Base-by-base conservation (phyloP, 2,888 invertebrate genomes). In the Eupelmus urozonus region DNA sequence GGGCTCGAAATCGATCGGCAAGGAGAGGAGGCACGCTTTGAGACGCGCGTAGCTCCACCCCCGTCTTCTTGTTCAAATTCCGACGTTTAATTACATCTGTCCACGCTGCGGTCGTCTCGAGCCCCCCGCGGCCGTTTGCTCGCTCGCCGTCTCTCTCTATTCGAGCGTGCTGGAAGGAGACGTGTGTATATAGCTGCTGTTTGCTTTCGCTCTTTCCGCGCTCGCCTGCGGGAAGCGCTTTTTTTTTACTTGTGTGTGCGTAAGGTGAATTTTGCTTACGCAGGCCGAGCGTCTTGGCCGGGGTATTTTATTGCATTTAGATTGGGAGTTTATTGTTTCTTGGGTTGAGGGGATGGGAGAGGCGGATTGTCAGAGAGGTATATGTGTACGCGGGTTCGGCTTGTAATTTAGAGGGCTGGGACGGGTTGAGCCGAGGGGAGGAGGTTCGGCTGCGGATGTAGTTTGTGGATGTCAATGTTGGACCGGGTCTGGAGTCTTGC, bases 11-110 rank as follows among this genome's bases (percentile, higher is more conserved):
- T 65, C 67, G 71, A 69, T 55, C 62, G 67, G 60, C n/a, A 16
- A 42, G 13, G 34, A 13, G 29, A 66, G 66, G 23, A 42, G 55
- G 11, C 13, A 34, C 20, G 42, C 57, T 65, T 57, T 51, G 53
- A 42, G 53, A 53, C 40, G 29, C 4, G 11, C 7, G 60, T 27
- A 20, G 20, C 40, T 55, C 76, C 81, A 82, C 79, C 83, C 81
- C 76, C 82, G 82, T 80, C 83, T 82, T 79, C 81, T 82, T 82
- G 83, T 84, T 85, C 83, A 82, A 81, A 83, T 83, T 83, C 81
- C 82, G 74, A 82, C 84, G 83, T 85, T 74, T 87, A 87, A 87
- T 87, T 87, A 85, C 85, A 85, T 86, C 85, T 84, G 83, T 82
- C 83, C 84, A 87, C 82, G 82, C 25, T 18, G 25, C 23, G 55